Evolutionary conservation across 1,140 invertebrate genomes (phyloP).

Genomic region (Megalonaias nervosa): DNA sequence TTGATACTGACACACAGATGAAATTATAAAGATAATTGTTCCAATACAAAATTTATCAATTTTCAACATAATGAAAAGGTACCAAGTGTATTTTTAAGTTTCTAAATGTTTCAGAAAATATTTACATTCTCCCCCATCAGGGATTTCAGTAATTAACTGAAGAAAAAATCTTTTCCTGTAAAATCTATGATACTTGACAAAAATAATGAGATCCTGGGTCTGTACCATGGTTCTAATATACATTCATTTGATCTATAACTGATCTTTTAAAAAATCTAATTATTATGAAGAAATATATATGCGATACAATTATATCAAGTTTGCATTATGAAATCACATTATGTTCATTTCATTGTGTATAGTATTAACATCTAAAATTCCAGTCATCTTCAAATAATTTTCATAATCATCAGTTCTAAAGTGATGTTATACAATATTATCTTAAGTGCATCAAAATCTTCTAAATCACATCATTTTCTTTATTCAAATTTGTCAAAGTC

Average conservation of each 20-base stretch:
- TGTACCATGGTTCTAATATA: too few species aligned
- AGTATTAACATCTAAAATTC: too few species aligned
- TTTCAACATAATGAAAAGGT: neutral
- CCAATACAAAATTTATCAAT: too few species aligned
- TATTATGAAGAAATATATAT: neutral
- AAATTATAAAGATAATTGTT: too few species aligned
- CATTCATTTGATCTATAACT: neutral
- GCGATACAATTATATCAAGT: neutral
- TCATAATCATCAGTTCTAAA: too few species aligned
- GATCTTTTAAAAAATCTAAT: neutral
- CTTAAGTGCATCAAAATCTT: too few species aligned
- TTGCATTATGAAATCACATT: neutral
- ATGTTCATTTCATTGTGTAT: neutral
- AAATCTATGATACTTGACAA: conserved; percentile 12
- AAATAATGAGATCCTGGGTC: neutral
- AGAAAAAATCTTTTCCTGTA: conserved; percentile 17
- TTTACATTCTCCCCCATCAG: conserved; percentile 26
- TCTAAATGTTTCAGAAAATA: conserved; percentile 13
- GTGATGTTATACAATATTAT: too few species aligned
- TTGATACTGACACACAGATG: too few species aligned
- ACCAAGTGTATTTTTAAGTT: neutral
- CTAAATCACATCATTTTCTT: too few species aligned
- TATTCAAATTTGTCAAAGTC: too few species aligned
- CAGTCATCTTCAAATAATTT: too few species aligned
- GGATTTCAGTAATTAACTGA: conserved; percentile 5